phyloP scores from a whole-genome alignment of 2,888 invertebrate species.

The Lasioglossum oenotherae region DNA sequence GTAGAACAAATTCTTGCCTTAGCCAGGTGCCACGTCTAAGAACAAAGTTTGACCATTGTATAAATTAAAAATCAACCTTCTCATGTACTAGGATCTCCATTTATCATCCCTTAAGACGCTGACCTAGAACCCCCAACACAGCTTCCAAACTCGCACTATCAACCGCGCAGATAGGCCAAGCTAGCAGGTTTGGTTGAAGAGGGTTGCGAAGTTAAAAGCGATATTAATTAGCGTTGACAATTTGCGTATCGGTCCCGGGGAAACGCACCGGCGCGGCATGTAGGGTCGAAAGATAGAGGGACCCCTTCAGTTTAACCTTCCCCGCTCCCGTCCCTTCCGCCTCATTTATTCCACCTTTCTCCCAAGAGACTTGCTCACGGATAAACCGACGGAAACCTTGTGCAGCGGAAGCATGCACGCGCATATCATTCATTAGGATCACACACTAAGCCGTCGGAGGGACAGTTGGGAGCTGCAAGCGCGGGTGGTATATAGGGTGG shows the following conservation, averaged over 20 bases:
- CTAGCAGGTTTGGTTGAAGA: not conserved
- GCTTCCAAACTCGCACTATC: not conserved
- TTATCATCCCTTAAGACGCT: not conserved
- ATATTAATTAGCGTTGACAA: slow-evolving; percentile 12
- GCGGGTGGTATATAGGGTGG: not conserved
- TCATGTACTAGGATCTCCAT: not conserved
- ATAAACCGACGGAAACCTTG: slow-evolving; percentile 52
- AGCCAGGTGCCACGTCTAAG: not conserved
- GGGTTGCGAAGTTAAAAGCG: not conserved
- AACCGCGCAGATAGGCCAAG: not conserved
- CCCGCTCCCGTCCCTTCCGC: slow-evolving; percentile 40
- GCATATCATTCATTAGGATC: slow-evolving; percentile 83
- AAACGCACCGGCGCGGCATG: not conserved
- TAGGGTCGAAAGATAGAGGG: slow-evolving; percentile 32
- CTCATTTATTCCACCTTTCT: slow-evolving; percentile 46
- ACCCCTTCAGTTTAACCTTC: slow-evolving; percentile 17
- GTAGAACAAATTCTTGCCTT: not conserved
- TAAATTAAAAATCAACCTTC: not conserved
- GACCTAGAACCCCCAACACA: not conserved
- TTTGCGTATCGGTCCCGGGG: not conserved
- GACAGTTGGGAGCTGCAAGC: slow-evolving; percentile 46
- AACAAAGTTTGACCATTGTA: not conserved
- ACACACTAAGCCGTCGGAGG: slow-evolving; percentile 67
- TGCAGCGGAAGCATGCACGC: slow-evolving; percentile 74
- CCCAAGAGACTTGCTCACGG: slow-evolving; percentile 52